Evolutionary conservation across 2,113 vertebrate genomes (phyloP).

Genomic region (Corvus moneduloides): DNA sequence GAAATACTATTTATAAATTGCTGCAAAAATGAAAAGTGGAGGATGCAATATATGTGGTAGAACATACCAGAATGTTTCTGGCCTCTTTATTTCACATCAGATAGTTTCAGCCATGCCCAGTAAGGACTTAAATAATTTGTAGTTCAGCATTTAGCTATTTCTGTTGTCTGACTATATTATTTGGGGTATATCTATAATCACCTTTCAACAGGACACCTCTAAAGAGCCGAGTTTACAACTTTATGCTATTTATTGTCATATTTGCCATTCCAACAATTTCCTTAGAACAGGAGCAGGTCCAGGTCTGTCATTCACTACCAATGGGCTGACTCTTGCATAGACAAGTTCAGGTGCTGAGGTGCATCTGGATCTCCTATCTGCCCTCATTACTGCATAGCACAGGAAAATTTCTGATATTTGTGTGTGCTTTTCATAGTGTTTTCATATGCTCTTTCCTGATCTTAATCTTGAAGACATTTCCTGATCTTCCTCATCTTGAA

Average conservation of each 20-base stretch:
- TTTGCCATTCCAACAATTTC: not conserved
- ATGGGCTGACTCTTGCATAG: not conserved
- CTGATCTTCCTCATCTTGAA: not conserved
- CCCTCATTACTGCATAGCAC: not conserved
- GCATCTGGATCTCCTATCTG: not conserved
- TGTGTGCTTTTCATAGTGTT: not conserved
- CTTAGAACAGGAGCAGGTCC: not conserved
- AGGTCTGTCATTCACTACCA: not conserved
- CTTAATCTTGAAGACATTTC: not conserved
- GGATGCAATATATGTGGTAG: not conserved
- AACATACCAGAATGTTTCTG: not conserved
- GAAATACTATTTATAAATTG: conserved; percentile 24
- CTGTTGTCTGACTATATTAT: not conserved
- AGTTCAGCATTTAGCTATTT: not conserved
- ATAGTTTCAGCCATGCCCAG: not conserved
- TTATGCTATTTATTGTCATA: not conserved
- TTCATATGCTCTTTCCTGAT: not conserved
- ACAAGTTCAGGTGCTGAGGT: not conserved
- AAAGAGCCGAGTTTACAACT: not conserved
- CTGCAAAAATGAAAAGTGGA: not conserved
- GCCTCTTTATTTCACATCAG: not conserved
- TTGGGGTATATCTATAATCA: not conserved
- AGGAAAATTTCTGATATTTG: not conserved
- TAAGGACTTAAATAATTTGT: not conserved
- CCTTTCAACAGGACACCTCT: not conserved